A percentile compares a stretch with the other conserved stretches of the same genome.
Evolutionary conservation across 2,797 vertebrate genomes (phyloP).

Genomic region (Pangasius djambal): DNA sequence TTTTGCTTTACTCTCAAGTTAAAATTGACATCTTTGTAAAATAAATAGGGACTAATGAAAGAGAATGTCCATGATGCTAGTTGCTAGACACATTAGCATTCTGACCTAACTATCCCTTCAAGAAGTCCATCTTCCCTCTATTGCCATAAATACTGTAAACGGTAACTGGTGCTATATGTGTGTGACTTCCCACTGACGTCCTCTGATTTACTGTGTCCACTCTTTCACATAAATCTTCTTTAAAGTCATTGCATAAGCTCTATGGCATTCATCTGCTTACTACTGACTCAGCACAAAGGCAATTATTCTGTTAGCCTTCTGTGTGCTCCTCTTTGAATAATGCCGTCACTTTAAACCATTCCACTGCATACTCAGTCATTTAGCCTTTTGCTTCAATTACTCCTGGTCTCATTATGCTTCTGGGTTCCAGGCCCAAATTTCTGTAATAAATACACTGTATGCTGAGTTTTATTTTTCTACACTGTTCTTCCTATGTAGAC

Average conservation of each 20-base stretch:
- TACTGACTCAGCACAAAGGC: slow-evolving; percentile 68
- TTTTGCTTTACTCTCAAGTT: neutral
- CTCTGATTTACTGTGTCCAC: slow-evolving; percentile 40
- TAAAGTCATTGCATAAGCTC: slow-evolving; percentile 66
- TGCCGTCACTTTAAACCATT: slow-evolving; percentile 70
- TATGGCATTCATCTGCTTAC: slow-evolving; percentile 69
- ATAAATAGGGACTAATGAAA: neutral
- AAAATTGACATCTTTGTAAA: neutral
- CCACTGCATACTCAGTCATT: slow-evolving; percentile 46
- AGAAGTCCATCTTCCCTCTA: neutral
- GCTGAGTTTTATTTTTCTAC: neutral
- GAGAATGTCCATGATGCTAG: neutral
- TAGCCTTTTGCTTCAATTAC: slow-evolving; percentile 12
- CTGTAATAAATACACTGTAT: neutral
- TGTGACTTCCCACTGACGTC: slow-evolving; percentile 42
- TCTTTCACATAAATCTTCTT: slow-evolving; percentile 61
- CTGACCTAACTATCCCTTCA: slow-evolving; percentile 4
- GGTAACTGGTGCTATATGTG: neutral
- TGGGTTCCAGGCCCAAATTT: neutral
- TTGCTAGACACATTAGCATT: neutral
- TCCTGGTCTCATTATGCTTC: neutral
- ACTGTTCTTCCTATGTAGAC: neutral
- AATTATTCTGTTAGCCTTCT: slow-evolving; percentile 70
- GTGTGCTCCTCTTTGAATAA: slow-evolving; percentile 69
- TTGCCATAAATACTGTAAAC: slow-evolving; percentile 14